Evolutionary conservation across 2,113 vertebrate genomes (phyloP), one percentile per base, ranked within the genome.

Genomic region (Hemiprocne comata): DNA sequence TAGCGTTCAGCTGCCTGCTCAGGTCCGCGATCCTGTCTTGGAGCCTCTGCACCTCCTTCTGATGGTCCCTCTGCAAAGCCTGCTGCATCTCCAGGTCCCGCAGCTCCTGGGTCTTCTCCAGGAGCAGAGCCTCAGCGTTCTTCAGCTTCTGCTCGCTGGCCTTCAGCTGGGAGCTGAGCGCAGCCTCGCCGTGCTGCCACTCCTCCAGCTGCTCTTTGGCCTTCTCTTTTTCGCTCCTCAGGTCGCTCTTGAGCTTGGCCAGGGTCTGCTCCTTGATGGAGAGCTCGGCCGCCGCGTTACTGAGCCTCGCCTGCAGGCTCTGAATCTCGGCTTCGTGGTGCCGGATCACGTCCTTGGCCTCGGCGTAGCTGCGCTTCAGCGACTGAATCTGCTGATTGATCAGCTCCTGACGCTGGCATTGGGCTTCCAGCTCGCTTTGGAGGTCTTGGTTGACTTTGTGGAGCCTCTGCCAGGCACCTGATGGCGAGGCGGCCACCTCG

Each of bases 391-490:
- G 99, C 93, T 99, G 99, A 71, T 98, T 98, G 87, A 98, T 98
- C 93, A 98, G 92, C 92, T 99, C 99, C 92, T 99, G 99, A 80
- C 99, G 99, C 93, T 98, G 98, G 94, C 98, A 98, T 76, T 99
- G 99, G 87, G 98, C 96, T 95, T 99, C 99, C 92, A 99, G 96
- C 94, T 99, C 99, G 1, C 93, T 98, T 94, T 99, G 99, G 90
- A 99, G 98, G 73, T 99, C 99, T 97, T 98, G 98, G 96, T 99
- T 99, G 94, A 99, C 98, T 97, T 98, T 98, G 97, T 99, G 99
- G 89, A 99, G 98, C 94, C 98, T 98, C 97, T 99, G 98, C 99
- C 98, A 99, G 98, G 99, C 97, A 91, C 98, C 98, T 48, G 98
- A 98, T 90, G 98, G 98, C 80, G 99, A 98, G 74, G 98, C 94